A percentile compares a stretch with the other conserved stretches of the same genome.
Conservation (phyloP, 2,113 vertebrate species). For the Salvelinus alpinus region DNA sequence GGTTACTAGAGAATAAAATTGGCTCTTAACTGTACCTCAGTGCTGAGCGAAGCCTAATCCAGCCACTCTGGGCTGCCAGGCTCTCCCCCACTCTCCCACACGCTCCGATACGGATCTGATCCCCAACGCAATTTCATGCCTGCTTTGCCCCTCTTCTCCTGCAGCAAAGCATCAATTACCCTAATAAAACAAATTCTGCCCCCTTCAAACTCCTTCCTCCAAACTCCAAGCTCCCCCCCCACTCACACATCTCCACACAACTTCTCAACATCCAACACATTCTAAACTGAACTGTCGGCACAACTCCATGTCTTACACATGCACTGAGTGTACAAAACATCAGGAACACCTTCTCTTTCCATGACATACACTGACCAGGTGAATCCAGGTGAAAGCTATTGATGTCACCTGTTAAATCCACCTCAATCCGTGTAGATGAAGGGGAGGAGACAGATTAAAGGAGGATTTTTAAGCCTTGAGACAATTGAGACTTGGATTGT, state of each 20-base stretch:
- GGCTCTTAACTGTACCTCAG: constrained; percentile 77
- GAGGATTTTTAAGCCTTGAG: too few relatives aligned
- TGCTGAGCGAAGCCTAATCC: constrained; percentile 73
- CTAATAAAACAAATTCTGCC: constrained; percentile 75
- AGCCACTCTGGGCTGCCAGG: constrained; percentile 54
- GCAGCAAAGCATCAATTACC: constrained; percentile 76
- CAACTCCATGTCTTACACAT: too few relatives aligned
- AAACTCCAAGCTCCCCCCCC: constrained; percentile 5
- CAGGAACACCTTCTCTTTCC: too few relatives aligned
- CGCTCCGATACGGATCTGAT: constrained; percentile 75
- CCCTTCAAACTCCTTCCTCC: constrained; percentile 59
- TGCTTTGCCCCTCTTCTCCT: constrained; percentile 78
- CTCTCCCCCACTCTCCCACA: constrained; percentile 62
- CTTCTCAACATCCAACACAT: background rate
- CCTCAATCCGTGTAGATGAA: too few relatives aligned
- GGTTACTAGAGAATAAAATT: constrained; percentile 87
- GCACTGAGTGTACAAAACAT: too few relatives aligned
- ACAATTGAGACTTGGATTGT: too few relatives aligned
- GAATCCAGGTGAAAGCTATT: too few relatives aligned
- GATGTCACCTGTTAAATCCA: too few relatives aligned
- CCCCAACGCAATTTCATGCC: constrained; percentile 81
- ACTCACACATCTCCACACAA: constrained; percentile 15
- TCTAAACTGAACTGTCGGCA: too few relatives aligned
- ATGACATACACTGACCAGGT: too few relatives aligned
- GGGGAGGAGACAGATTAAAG: too few relatives aligned